A percentile compares a stretch with the other conserved stretches of the same genome.
These are phyloP conservation scores for Phasia obesa DNA, from an alignment of 2,888 invertebrate species.

Conservation along the genomic window DNA sequence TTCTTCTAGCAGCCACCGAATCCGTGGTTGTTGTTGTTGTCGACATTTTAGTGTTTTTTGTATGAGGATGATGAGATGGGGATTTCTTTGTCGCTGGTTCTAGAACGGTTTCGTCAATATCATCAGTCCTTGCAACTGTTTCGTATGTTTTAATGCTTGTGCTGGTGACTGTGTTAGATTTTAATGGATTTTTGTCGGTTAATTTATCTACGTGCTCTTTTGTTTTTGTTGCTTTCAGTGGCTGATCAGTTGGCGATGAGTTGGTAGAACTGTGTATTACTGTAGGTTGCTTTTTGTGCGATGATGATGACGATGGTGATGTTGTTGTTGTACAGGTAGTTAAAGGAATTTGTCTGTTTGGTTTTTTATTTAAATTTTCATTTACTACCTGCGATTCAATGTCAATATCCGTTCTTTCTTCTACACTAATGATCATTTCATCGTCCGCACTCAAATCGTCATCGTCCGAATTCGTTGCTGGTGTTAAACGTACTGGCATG, in stretches of 20 bases:
- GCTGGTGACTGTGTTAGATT: conserved; percentile 55
- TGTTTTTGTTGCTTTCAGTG: conserved; percentile 39
- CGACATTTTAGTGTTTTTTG: conserved; percentile 60
- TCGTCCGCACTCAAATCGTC: conserved; percentile 45
- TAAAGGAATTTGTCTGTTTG: conserved; percentile 53
- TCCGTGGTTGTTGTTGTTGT: conserved; percentile 73
- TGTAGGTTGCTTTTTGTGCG: conserved; percentile 19
- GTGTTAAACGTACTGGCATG: conserved; percentile 53
- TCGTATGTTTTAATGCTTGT: conserved; percentile 32
- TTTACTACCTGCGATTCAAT: conserved; percentile 43
- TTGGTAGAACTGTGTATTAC: conserved; percentile 59
- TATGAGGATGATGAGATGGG: conserved; percentile 52
- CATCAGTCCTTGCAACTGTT: conserved; percentile 57
- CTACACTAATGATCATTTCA: conserved; percentile 40
- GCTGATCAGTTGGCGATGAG: conserved; percentile 57
- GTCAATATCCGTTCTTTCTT: conserved; percentile 40
- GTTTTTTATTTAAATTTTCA: conserved; percentile 41
- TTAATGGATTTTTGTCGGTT: conserved; percentile 52
- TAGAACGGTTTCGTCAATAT: conserved; percentile 77
- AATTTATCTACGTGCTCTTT: conserved; percentile 64
- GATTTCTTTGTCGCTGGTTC: conserved; percentile 71
- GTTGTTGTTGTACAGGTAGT: not conserved
- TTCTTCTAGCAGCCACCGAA: conserved; percentile 78
- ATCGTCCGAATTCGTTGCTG: conserved; percentile 51
- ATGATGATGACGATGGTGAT: no score